Evolutionary conservation across 2,797 vertebrate species (phyloP).

Genomic region (Glossophaga mutica): DNA sequence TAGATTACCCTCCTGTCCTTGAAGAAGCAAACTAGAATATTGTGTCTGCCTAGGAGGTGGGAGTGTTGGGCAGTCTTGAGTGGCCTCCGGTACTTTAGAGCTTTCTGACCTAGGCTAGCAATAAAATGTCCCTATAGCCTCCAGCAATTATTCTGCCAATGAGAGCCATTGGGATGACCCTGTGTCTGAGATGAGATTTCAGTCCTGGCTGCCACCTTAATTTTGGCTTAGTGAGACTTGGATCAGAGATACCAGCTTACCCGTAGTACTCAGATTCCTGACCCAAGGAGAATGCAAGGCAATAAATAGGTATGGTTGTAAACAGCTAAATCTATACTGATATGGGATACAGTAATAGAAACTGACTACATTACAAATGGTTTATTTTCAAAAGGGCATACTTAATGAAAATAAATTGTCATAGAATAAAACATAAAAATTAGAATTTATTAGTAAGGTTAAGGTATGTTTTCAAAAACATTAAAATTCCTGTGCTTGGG

Average conservation of each 20-base stretch:
- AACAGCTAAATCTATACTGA: not conserved
- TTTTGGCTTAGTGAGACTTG: not conserved
- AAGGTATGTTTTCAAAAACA: not conserved
- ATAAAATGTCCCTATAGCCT: not conserved
- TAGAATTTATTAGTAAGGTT: not conserved
- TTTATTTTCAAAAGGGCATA: not conserved
- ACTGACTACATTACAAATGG: not conserved
- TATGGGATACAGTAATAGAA: not conserved
- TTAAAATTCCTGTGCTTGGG: not conserved
- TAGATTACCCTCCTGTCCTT: not conserved
- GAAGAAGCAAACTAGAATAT: not conserved
- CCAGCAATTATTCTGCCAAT: not conserved
- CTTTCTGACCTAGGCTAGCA: not conserved
- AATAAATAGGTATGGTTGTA: not conserved
- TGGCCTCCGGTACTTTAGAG: not conserved
- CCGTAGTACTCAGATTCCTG: not conserved
- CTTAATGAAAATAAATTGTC: not conserved
- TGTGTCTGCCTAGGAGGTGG: fast-evolving
- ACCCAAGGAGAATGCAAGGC: not conserved
- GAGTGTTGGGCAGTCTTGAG: not conserved
- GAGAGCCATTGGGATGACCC: not conserved
- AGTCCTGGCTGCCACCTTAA: not conserved
- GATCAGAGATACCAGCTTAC: not conserved
- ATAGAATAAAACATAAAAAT: not conserved
- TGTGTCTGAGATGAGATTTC: not conserved